Conservation (phyloP, 1,140 invertebrate genomes). For the Daktulosphaira vitifoliae region DNA sequence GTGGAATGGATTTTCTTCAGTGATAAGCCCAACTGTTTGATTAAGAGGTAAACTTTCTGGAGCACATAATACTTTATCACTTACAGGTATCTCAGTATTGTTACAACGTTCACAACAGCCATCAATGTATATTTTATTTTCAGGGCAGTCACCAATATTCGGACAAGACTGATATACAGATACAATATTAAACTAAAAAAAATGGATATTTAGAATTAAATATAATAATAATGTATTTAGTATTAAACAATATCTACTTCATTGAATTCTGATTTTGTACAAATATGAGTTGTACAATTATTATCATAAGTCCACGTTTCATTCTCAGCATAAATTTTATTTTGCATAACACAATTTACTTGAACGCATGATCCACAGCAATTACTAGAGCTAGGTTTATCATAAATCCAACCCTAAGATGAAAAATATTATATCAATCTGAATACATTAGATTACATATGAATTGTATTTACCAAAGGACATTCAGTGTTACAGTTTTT, state of each 20-base stretch:
- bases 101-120: conserved; percentile 61
- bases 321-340: conserved; percentile 47
- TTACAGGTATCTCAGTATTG: conserved; percentile 42
- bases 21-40: conserved; percentile 51
- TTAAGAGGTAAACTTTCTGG: conserved; percentile 46
- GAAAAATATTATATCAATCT: too few species aligned
- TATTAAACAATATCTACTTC: background rate
- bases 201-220: too few species aligned
- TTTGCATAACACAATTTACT: conserved; percentile 54
- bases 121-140: conserved; percentile 48
- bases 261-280: conserved; percentile 40
- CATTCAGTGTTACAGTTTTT: conserved; percentile 43
- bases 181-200: conserved; percentile 12
- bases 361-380: conserved; percentile 67
- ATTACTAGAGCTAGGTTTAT: conserved; percentile 39
- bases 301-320: conserved; percentile 55
- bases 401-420: conserved; percentile 33
- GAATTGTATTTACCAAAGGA: conserved; percentile 5
- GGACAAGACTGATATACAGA: conserved; percentile 48
- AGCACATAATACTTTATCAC: conserved; percentile 45
- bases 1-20: conserved; percentile 43
- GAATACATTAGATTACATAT: too few species aligned
- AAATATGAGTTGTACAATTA: conserved; percentile 58
- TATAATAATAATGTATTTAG: too few species aligned
- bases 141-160: conserved; percentile 51